A percentile compares a stretch with the other conserved stretches of the same genome.
phyloP scores from a whole-genome alignment of 2,113 vertebrate species.

The Regulus satrapa region DNA sequence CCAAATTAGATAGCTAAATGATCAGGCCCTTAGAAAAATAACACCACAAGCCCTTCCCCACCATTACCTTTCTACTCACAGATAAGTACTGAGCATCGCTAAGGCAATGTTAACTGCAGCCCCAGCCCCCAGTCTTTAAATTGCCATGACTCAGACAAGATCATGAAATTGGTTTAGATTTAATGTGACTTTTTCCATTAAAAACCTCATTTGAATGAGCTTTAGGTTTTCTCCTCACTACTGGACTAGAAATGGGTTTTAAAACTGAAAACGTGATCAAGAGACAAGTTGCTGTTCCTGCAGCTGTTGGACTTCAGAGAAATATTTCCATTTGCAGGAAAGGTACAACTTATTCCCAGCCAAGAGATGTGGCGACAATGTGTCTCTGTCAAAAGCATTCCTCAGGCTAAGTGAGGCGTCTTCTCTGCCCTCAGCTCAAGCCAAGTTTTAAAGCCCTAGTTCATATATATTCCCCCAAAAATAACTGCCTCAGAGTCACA shows the following conservation, averaged over 20 bases:
- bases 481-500: neutral
- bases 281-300: neutral
- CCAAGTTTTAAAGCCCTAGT: neutral
- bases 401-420: neutral
- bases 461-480: neutral
- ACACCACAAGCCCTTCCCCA: neutral
- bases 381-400: neutral
- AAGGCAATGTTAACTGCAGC: neutral
- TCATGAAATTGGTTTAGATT: neutral
- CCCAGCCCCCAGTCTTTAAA: neutral
- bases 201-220: neutral
- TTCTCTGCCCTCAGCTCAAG: neutral
- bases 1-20: slow-evolving; percentile 40
- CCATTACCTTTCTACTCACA: neutral
- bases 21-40: slow-evolving; percentile 17
- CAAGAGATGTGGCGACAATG: neutral
- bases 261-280: neutral
- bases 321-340: neutral
- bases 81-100: neutral
- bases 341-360: neutral
- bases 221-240: neutral
- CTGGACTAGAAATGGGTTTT: neutral
- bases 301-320: neutral
- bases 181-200: neutral
- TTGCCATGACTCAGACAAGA: neutral